Conservation (phyloP, 2,113 vertebrate genomes). For the Nematolebias whitei region DNA sequence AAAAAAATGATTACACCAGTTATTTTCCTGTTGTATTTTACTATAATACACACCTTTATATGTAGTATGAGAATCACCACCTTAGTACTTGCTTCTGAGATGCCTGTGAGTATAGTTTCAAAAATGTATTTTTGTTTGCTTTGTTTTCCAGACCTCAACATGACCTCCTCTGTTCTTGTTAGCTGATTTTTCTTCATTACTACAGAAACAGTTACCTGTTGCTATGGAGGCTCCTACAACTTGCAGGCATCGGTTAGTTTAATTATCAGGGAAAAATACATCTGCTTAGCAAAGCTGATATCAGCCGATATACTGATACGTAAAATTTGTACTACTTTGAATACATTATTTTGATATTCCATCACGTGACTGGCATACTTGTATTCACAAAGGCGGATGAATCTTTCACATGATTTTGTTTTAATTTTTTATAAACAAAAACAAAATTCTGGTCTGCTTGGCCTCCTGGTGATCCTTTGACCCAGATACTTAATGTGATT, state of each 20-base stretch:
- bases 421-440: slow-evolving; percentile 1
- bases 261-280: neutral
- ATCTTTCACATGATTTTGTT: slow-evolving; percentile 40
- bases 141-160: neutral
- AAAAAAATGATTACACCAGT: too few species aligned
- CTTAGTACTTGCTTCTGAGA: too few species aligned
- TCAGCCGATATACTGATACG: neutral
- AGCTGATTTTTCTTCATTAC: neutral
- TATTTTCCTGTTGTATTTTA: too few species aligned
- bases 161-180: neutral
- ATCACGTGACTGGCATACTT: slow-evolving; percentile 22
- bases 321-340: neutral
- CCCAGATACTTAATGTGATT: slow-evolving; percentile 46
- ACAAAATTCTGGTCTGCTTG: slow-evolving; percentile 24
- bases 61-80: too few species aligned
- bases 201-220: too few species aligned
- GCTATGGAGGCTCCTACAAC: too few species aligned
- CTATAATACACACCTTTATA: too few species aligned
- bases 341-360: slow-evolving; percentile 18
- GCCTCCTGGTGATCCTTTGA: slow-evolving; percentile 42
- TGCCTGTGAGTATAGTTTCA: neutral
- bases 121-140: neutral
- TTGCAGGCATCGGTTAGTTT: neutral
- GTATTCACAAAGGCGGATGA: slow-evolving; percentile 33
- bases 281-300: neutral